Conservation (phyloP, 2,888 invertebrate species). For the Ischnus inquisitorius region DNA sequence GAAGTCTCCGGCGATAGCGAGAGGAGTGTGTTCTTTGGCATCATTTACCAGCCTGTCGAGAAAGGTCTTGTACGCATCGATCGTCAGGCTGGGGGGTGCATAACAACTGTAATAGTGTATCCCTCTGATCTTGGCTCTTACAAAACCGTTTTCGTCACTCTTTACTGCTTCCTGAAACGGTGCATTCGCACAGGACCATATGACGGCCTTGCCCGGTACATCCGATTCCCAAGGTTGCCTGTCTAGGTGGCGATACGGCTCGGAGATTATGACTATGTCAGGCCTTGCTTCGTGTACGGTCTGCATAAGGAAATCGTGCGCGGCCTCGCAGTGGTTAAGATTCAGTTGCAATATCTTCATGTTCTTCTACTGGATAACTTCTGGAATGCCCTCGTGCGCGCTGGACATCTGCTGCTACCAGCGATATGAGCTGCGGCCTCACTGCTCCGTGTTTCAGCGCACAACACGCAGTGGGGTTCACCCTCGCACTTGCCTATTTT, state of each 20-base stretch:
- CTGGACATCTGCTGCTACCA: constrained; percentile 59
- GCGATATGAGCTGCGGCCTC: constrained; percentile 38
- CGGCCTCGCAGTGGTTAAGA: constrained; percentile 69
- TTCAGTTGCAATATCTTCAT: constrained; percentile 70
- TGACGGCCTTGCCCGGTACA: constrained; percentile 51
- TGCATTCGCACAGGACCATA: constrained; percentile 42
- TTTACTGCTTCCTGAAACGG: constrained; percentile 52
- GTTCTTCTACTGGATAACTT: constrained; percentile 20
- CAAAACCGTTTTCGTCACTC: constrained; percentile 35
- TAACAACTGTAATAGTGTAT: constrained; percentile 67
- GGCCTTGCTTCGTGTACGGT: constrained; percentile 53
- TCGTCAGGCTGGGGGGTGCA: constrained; percentile 55
- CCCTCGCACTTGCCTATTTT: constrained; percentile 36
- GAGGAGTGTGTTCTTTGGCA: constrained; percentile 52
- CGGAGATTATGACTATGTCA: constrained; percentile 66
- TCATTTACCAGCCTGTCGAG: constrained; percentile 65
- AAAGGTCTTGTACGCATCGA: constrained; percentile 54
- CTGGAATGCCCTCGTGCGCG: constrained; percentile 36
- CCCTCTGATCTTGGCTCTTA: constrained; percentile 52
- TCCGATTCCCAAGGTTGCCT: constrained; percentile 59
- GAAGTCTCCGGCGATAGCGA: constrained; percentile 61
- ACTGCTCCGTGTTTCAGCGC: constrained; percentile 24
- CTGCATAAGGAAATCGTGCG: constrained; percentile 68
- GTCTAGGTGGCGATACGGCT: constrained; percentile 66
- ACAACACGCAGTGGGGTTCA: constrained; percentile 32